Conservation (phyloP, 2,113 vertebrate genomes). For the Esox niger region DNA sequence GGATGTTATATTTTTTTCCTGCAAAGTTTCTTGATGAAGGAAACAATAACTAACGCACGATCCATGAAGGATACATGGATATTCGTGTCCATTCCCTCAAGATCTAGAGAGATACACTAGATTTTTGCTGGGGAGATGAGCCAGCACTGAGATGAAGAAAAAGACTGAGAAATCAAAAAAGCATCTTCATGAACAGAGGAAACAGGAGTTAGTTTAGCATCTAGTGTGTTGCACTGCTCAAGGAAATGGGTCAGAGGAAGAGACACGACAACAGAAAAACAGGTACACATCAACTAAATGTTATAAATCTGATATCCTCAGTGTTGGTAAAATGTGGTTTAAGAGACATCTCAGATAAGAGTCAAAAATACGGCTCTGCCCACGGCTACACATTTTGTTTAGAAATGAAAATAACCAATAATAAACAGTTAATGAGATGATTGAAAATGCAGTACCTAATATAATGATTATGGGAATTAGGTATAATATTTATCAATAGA, state of each 20-base stretch:
- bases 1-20: not conserved
- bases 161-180: conserved; percentile 16
- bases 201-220: conserved; percentile 19
- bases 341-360: too few species aligned
- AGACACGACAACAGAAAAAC: not conserved
- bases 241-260: conserved; percentile 12
- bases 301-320: not conserved
- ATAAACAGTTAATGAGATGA: too few species aligned
- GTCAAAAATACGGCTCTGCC: too few species aligned
- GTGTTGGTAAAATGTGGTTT: too few species aligned
- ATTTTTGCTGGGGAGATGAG: not conserved
- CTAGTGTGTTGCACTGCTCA: conserved; percentile 21
- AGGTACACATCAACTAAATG: too few species aligned
- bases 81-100: not conserved
- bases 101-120: not conserved
- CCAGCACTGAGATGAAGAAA: too few species aligned
- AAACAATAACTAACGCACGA: not conserved
- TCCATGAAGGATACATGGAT: not conserved
- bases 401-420: too few species aligned
- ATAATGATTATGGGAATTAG: not conserved
- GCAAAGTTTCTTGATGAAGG: not conserved
- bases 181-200: not conserved
- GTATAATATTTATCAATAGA: not conserved
- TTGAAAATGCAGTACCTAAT: not conserved
- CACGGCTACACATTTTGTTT: too few species aligned